Conservation (phyloP, 1,140 invertebrate species). For the Oscheius sp. region DNA sequence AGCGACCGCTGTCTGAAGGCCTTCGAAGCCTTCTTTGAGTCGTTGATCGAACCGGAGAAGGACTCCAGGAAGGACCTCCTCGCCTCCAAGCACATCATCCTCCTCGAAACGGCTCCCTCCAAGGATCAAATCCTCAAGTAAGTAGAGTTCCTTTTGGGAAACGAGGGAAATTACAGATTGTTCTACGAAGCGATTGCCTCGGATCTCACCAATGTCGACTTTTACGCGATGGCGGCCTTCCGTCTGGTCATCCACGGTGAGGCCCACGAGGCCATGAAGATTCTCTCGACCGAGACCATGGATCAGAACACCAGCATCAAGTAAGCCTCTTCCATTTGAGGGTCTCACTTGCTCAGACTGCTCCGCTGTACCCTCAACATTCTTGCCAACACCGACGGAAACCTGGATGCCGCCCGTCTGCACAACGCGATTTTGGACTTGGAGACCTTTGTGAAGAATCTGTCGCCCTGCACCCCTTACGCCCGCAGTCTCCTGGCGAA, state of each 20-base stretch:
- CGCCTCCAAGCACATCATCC: background rate
- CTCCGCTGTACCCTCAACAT: background rate
- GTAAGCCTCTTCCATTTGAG: background rate
- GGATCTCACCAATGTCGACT: background rate
- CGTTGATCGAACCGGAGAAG: background rate
- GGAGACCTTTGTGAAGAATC: background rate
- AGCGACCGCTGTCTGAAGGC: background rate
- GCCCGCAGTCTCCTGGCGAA: background rate
- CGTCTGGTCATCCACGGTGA: slow-evolving; percentile 10
- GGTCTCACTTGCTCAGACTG: background rate
- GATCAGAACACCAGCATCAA: slow-evolving; percentile 2
- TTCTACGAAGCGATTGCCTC: slow-evolving; percentile 5
- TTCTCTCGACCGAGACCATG: background rate
- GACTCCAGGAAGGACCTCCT: background rate
- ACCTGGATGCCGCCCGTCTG: background rate
- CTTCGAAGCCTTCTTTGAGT: background rate
- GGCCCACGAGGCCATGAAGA: slow-evolving; percentile 16
- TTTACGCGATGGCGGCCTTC: slow-evolving; percentile 13
- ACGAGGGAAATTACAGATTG: background rate
- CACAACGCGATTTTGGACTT: background rate
- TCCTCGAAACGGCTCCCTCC: background rate
- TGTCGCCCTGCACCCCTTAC: background rate
- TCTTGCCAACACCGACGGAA: slow-evolving; percentile 14
- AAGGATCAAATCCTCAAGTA: background rate
- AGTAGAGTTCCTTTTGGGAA: background rate